These are phyloP conservation scores for Lucinisca nassula DNA, from an alignment of 2,888 invertebrate genomes.

Conservation along the genomic window DNA sequence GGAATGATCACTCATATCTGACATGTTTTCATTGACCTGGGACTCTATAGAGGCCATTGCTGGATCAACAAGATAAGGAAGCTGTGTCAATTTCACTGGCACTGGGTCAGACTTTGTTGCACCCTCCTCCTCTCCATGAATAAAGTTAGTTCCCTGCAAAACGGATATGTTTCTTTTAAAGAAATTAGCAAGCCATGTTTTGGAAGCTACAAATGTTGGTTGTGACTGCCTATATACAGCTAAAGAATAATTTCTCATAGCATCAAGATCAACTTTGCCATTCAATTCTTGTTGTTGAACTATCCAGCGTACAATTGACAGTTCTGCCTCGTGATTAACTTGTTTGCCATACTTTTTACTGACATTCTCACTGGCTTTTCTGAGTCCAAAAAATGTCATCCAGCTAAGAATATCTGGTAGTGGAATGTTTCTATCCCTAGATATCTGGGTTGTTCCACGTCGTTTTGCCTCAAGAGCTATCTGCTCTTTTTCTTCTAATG, in stretches of 20 bases:
- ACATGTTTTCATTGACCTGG: not conserved
- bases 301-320: slow-evolving; percentile 62
- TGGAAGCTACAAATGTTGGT: slow-evolving; percentile 62
- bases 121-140: slow-evolving; percentile 31
- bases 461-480: slow-evolving; percentile 67
- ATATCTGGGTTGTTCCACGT: slow-evolving; percentile 60
- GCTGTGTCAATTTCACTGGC: not conserved
- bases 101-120: not conserved
- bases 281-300: slow-evolving; percentile 59
- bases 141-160: slow-evolving; percentile 60
- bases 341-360: slow-evolving; percentile 46
- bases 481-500: slow-evolving; percentile 58
- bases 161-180: slow-evolving; percentile 59
- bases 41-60: not conserved
- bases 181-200: slow-evolving; percentile 66
- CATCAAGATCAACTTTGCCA: slow-evolving; percentile 54
- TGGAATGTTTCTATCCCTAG: slow-evolving; percentile 55
- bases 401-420: slow-evolving; percentile 59
- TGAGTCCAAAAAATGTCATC: slow-evolving; percentile 66
- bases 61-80: not conserved
- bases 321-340: slow-evolving; percentile 58
- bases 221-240: slow-evolving; percentile 53
- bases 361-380: slow-evolving; percentile 35
- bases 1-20: not conserved
- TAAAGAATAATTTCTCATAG: slow-evolving; percentile 61